Conservation (phyloP, 35 echinoderm and acorn worm species). For the Lytechinus variegatus region DNA sequence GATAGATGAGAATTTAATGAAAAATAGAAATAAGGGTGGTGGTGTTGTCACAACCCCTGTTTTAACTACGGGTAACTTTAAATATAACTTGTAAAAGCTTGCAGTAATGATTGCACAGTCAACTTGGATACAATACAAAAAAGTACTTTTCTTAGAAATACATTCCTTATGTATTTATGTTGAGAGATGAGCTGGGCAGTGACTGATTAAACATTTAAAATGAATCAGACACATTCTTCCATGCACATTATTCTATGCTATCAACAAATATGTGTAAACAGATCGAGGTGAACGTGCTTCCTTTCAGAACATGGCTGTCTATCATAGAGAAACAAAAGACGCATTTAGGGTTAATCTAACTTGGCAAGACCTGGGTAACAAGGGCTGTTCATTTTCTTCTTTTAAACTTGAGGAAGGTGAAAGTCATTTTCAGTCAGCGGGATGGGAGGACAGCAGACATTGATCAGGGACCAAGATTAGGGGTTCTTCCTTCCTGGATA, state of each 20-base stretch:
- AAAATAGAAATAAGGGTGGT: no score
- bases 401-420: neutral
- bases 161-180: no score
- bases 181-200: neutral
- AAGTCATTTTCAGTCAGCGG: constrained; percentile 9
- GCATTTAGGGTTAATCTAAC: neutral
- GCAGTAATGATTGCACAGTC: no score
- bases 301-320: neutral
- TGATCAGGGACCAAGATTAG: neutral
- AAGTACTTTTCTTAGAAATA: no score
- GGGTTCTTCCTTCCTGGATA: constrained; percentile 1
- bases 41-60: no score
- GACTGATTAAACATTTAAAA: neutral
- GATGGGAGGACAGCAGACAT: constrained; percentile 8
- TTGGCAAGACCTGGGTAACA: neutral
- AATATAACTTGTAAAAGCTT: no score
- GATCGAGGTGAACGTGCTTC: neutral
- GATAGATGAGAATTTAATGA: no score
- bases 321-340: neutral
- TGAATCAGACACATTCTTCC: neutral
- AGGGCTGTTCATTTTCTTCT: neutral
- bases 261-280: no score
- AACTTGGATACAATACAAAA: no score
- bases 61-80: no score
- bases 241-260: no score